phyloP scores from a whole-genome alignment of 2,113 vertebrate genomes.

The Eolophus roseicapilla region DNA sequence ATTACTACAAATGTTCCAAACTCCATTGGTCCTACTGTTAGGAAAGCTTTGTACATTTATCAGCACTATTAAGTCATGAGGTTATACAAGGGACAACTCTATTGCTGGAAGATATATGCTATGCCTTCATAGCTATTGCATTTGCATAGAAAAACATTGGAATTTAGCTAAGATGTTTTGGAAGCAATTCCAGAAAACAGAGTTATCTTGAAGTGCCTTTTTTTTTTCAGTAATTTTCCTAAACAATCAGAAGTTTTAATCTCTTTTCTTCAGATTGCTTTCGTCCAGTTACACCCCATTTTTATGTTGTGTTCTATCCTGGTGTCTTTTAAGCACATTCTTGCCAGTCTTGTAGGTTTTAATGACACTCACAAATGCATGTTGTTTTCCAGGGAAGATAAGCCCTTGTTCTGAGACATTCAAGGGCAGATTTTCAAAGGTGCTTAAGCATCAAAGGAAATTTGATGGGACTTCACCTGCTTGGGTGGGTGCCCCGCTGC shows the following conservation, averaged over 20 bases:
- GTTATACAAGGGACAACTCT: background rate
- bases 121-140: background rate
- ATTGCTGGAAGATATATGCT: background rate
- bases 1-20: background rate
- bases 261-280: background rate
- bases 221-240: background rate
- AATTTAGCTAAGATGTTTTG: background rate
- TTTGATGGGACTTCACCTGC: background rate
- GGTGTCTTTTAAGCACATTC: background rate
- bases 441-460: background rate
- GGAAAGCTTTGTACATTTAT: background rate
- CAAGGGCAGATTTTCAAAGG: background rate
- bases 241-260: background rate
- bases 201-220: background rate
- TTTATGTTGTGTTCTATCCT: background rate
- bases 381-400: background rate
- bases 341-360: background rate
- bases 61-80: background rate
- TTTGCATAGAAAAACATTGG: background rate
- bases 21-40: background rate
- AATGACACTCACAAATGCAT: background rate
- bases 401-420: background rate
- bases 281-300: background rate
- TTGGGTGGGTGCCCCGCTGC: background rate
- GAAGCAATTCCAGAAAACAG: background rate